Evolutionary conservation across 1,140 invertebrate species (phyloP), one percentile per base, ranked within the genome.

Genomic region (Phymorhynchus buccinoides): DNA sequence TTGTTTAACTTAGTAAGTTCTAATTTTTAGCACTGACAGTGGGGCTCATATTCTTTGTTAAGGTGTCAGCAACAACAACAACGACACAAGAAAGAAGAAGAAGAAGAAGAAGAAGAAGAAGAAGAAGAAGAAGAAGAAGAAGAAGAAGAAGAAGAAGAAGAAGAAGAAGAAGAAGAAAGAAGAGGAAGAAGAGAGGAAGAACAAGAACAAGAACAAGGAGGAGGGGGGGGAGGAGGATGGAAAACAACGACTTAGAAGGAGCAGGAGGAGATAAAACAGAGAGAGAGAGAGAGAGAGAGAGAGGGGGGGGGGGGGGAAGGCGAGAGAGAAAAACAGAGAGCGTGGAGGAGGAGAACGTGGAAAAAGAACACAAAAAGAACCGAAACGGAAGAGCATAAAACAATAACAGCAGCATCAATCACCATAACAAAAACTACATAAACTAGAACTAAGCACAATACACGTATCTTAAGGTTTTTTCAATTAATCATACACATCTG

Each of bases 281-380:
- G 41, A 56, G 80, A 81, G 30, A 35, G 30, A 81, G 30, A 48
- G 48, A 56, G 30, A 81, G 73, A 68, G 75, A 85, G 32, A 85
- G 48, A 80, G 56, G 56, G 41, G 68, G 32, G 81, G 44, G 41
- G 30, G 35, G n/a, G 39, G 75, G 81, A 41, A 81, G 44, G 35
- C 37, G 42, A 66, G 27, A 68, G 48, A 68, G 78, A 39, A 32
- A 22, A 27, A 62, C 0, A 81, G 48, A 62, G 14, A 62, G 42
- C n/a, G 6, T 62, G 48, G 32, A 22, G 37, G 32, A 81, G 0
- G 62, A 27, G 32, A 27, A 81, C 22, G 16, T 6, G 37, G 39
- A 35, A 39, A n/a, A 27, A 62, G 27, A 52, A 32, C 39, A 14
- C 37, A 14, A 80, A 79, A 27, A 79, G n/a, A 79, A 42, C 27